Percentiles rank a stretch among this genome's conserved stretches.
phyloP scores from a whole-genome alignment of 1,140 invertebrate genomes.

The Eufriesea mexicana region DNA sequence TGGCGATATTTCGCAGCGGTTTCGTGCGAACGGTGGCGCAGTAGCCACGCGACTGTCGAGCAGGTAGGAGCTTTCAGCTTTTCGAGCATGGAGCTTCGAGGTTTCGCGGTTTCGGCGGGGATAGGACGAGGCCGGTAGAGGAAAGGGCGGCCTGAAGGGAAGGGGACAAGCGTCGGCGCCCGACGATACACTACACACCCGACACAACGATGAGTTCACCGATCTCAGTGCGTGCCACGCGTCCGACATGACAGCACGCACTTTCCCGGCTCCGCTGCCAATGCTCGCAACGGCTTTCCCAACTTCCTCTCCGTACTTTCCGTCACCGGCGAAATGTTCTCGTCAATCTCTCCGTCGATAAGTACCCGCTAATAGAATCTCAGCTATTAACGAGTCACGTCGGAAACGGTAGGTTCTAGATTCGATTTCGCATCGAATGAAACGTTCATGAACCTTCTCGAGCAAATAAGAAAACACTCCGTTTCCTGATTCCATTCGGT shows the following conservation, averaged over 20 bases:
- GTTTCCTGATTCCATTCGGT: neutral
- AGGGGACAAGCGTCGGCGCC: slow-evolving; percentile 77
- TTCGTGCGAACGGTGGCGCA: slow-evolving; percentile 75
- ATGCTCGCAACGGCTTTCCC: no score
- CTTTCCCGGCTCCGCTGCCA: slow-evolving; percentile 1
- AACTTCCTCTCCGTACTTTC: no score
- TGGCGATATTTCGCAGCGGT: slow-evolving; percentile 46
- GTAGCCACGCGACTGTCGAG: slow-evolving; percentile 78
- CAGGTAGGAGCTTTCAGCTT: slow-evolving; percentile 74
- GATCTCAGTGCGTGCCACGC: slow-evolving; percentile 75
- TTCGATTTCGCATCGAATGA: no score
- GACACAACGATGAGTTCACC: slow-evolving; percentile 69
- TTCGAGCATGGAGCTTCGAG: slow-evolving; percentile 72
- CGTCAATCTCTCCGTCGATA: no score
- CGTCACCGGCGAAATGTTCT: no score
- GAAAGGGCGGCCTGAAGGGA: slow-evolving; percentile 57
- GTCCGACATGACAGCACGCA: slow-evolving; percentile 70
- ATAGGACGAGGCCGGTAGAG: slow-evolving; percentile 53
- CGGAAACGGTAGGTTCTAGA: no score
- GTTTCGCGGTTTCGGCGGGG: slow-evolving; percentile 73
- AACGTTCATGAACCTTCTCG: no score
- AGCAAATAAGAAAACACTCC: neutral
- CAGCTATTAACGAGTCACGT: no score
- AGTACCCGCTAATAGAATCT: no score
- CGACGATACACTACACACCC: slow-evolving; percentile 74